phyloP scores from a whole-genome alignment of 2,797 vertebrate genomes.

The Oreonectes daqikongensis region DNA sequence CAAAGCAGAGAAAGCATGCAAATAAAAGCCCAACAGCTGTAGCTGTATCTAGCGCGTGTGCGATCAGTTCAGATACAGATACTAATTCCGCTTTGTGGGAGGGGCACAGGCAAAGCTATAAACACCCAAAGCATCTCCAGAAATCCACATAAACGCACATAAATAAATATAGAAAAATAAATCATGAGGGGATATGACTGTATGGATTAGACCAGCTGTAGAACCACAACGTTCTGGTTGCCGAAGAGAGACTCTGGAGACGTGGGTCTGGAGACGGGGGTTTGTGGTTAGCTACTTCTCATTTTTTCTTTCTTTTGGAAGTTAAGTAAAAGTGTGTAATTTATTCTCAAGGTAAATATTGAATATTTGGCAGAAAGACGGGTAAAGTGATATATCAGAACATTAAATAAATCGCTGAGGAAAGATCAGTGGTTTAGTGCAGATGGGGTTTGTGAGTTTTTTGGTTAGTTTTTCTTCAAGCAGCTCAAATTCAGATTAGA shows the following conservation, averaged over 20 bases:
- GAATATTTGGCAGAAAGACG: slow-evolving; percentile 10
- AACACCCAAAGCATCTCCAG: slow-evolving; percentile 36
- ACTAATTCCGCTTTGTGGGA: background rate
- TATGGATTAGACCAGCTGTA: slow-evolving; percentile 16
- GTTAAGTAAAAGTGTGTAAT: slow-evolving; percentile 34
- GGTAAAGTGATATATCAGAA: slow-evolving; percentile 39
- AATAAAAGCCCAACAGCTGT: slow-evolving; percentile 40
- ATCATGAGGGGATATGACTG: background rate
- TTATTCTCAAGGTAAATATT: slow-evolving; percentile 35
- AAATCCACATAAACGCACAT: slow-evolving; percentile 41
- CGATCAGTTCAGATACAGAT: slow-evolving; percentile 27
- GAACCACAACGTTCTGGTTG: slow-evolving; percentile 30
- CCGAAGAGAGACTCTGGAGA: slow-evolving; percentile 26
- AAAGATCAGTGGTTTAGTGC: slow-evolving; percentile 39
- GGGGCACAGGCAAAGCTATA: slow-evolving; percentile 28
- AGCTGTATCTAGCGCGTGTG: slow-evolving; percentile 28
- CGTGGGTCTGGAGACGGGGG: slow-evolving; percentile 30
- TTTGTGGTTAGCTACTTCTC: slow-evolving; percentile 22
- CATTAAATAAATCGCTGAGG: slow-evolving; percentile 32
- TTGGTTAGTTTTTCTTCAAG: no score
- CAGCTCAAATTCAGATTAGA: no score
- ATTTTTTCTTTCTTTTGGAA: background rate
- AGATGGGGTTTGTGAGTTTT: no score
- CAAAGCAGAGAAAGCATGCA: background rate
- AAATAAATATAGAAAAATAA: slow-evolving; percentile 19